phyloP scores from a whole-genome alignment of 2,888 invertebrate species.

The Macrophya annulata region DNA sequence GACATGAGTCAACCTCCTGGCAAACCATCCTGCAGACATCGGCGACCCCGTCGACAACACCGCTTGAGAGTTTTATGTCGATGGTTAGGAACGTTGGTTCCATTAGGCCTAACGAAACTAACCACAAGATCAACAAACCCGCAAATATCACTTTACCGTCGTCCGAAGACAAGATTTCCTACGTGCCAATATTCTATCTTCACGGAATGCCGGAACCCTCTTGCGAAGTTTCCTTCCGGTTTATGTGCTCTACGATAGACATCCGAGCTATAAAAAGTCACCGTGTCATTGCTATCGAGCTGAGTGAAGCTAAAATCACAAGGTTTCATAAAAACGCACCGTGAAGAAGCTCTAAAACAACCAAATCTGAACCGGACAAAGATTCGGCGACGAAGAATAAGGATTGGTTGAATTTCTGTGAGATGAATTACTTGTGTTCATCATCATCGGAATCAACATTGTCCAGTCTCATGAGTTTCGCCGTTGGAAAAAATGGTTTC shows the following conservation, averaged over 20 bases:
- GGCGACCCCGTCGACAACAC: neutral
- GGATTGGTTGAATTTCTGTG: neutral
- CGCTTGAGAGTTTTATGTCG: neutral
- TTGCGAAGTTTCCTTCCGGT: conserved; percentile 19
- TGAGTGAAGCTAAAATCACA: neutral
- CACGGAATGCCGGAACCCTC: conserved; percentile 61
- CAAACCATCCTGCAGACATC: neutral
- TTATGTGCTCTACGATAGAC: neutral
- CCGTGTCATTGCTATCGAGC: conserved; percentile 1
- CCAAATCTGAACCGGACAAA: neutral
- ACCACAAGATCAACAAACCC: neutral
- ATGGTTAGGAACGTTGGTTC: neutral
- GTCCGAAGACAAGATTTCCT: neutral
- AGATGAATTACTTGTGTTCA: neutral
- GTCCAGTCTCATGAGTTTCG: neutral
- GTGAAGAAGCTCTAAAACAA: neutral
- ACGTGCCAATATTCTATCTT: conserved; percentile 21
- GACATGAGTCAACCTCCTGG: neutral
- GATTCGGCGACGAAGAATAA: neutral
- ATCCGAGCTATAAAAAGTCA: neutral
- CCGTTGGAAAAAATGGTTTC: neutral
- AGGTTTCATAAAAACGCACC: neutral
- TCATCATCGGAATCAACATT: neutral
- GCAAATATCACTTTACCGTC: neutral
- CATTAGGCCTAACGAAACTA: neutral